phyloP scores from a whole-genome alignment of 2,113 vertebrate genomes.

The Anas platyrhynchos region DNA sequence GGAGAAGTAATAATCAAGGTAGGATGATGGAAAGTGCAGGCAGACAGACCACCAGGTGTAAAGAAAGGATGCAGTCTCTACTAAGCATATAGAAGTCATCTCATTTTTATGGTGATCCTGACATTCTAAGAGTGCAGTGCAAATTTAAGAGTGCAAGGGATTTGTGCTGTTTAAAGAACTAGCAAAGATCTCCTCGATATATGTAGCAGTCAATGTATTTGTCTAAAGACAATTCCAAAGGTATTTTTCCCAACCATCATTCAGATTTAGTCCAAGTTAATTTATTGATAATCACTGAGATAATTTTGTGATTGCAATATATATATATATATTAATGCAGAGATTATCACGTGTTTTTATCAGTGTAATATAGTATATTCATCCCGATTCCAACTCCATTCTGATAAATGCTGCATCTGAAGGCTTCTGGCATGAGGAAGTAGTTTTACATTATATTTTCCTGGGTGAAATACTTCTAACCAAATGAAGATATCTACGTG shows the following conservation, averaged over 20 bases:
- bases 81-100: not conserved
- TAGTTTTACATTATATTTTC: not conserved
- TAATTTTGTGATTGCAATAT: not conserved
- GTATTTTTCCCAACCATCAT: not conserved
- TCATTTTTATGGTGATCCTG: not conserved
- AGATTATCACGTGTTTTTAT: not conserved
- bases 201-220: not conserved
- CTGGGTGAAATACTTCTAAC: not conserved
- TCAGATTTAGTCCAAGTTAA: not conserved
- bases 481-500: not conserved
- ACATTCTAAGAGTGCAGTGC: not conserved
- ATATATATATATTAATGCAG: not conserved
- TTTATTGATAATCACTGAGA: not conserved
- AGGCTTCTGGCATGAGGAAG: not conserved
- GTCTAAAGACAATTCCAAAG: not conserved
- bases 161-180: not conserved
- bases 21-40: accelerated
- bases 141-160: not conserved
- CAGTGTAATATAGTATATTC: not conserved
- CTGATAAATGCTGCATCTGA: not conserved
- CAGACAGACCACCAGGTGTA: not conserved
- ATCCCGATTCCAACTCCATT: not conserved
- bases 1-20: not conserved
- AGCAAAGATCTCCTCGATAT: not conserved
- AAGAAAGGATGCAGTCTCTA: not conserved